phyloP scores from a whole-genome alignment of 2,113 vertebrate species.

The Rhizomys pruinosus region DNA sequence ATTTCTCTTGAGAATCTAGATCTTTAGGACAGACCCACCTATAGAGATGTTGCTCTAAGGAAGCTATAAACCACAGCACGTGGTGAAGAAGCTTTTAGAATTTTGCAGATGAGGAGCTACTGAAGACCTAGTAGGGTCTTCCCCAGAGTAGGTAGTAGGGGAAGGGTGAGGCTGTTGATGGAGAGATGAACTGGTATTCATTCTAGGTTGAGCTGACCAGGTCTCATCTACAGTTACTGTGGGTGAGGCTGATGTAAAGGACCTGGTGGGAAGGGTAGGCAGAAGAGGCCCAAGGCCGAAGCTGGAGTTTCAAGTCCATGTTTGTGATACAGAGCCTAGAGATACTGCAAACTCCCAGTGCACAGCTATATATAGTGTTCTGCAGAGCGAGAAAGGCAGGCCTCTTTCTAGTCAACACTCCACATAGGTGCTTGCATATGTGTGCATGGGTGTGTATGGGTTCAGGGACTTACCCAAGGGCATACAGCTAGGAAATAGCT shows the following conservation, averaged over 20 bases:
- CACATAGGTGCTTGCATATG: neutral
- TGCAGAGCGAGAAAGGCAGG: neutral
- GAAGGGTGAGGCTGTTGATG: neutral
- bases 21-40: neutral
- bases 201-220: neutral
- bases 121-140: neutral
- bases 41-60: neutral
- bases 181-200: neutral
- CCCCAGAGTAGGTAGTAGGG: neutral
- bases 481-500: constrained; percentile 54
- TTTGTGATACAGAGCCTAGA: neutral
- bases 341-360: neutral
- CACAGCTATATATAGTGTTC: neutral
- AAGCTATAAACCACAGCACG: neutral
- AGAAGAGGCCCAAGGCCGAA: neutral
- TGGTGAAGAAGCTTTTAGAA: neutral
- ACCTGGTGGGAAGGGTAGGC: neutral
- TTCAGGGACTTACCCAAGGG: constrained; percentile 66
- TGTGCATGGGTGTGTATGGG: neutral
- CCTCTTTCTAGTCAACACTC: neutral
- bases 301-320: neutral
- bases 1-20: constrained; percentile 12
- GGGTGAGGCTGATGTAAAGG: neutral
- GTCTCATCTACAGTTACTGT: neutral
- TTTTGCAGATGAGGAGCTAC: neutral